Evolutionary conservation across 1,140 invertebrate species (phyloP), one percentile per base, ranked within the genome.

Genomic region (Dendrolimus punctatus): DNA sequence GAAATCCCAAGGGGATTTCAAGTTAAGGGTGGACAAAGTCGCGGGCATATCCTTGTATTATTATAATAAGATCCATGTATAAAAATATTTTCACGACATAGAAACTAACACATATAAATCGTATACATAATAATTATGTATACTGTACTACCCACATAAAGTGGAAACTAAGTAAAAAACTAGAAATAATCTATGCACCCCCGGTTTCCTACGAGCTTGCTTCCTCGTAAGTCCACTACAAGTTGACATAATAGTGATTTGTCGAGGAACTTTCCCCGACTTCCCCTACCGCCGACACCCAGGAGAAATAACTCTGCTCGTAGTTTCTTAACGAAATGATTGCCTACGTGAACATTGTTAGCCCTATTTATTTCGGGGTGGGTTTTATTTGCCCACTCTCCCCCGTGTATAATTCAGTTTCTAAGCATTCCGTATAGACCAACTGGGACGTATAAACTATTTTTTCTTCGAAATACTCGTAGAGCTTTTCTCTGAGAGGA

Each of bases 251-350:
- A 74, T 70, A 75, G 67, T 70, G 72, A 75, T 72, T 75, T 75
- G 69, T 70, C 52, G 60, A 41, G 40, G 23, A 68, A 66, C 55
- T 73, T 73, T 43, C 45, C 61, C 61, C 56, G 51, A 51, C 60
- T 58, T 57, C 58, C 64, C 47, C 57, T 51, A 23, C 58, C 64
- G 61, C 62, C 60, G 58, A 69, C 69, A 72, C 77, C 76, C 75
- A 57, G 57, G 75, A 79, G 76, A 82, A 82, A 79, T 80, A 80
- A 79, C 62, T 77, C 57, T 50, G 55, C 70, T 70, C 64, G 66
- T 73, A 79, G 68, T 76, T 76, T 79, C 73, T 78, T 78, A 77
- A 76, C 73, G 71, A 77, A 82, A 82, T 80, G 75, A 82, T 82
- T 82, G 73, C 73, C 72, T 73, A 77, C 72, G 72, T 82, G 75